A percentile compares a stretch with the other conserved stretches of the same genome.
These are phyloP conservation scores for Rhabdomys pumilio DNA, from an alignment of 2,797 vertebrate species.

Conservation along the genomic window DNA sequence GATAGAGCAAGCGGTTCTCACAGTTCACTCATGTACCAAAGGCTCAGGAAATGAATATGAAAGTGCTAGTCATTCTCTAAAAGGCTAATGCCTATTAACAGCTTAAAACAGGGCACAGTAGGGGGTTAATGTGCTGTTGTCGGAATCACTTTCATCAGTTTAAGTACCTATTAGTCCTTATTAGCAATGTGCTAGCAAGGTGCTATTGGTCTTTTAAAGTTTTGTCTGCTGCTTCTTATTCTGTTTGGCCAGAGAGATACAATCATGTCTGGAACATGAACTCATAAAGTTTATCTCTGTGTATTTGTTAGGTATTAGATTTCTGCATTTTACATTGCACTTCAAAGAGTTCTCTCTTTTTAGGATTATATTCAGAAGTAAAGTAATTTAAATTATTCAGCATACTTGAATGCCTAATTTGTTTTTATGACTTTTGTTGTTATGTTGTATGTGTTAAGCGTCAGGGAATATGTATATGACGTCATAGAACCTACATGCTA, in stretches of 20 bases:
- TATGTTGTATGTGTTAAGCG: neutral
- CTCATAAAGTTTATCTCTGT: slow-evolving; percentile 46
- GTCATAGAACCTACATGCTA: neutral
- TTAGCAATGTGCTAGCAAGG: slow-evolving; percentile 82
- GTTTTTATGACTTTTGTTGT: slow-evolving; percentile 50
- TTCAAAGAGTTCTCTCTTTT: slow-evolving; percentile 63
- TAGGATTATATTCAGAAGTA: slow-evolving; percentile 25
- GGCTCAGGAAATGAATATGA: slow-evolving; percentile 76
- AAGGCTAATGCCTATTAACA: slow-evolving; percentile 85
- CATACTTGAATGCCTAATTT: slow-evolving; percentile 1
- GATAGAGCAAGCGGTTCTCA: slow-evolving; percentile 38
- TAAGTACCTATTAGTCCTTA: slow-evolving; percentile 85
- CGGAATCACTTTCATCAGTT: slow-evolving; percentile 86
- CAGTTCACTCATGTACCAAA: slow-evolving; percentile 73
- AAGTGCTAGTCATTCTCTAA: slow-evolving; percentile 83
- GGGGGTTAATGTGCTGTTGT: slow-evolving; percentile 86
- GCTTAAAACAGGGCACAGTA: slow-evolving; percentile 80
- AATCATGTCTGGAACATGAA: slow-evolving; percentile 46
- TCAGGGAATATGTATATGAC: neutral
- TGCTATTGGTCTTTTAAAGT: slow-evolving; percentile 84
- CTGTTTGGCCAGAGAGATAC: slow-evolving; percentile 62
- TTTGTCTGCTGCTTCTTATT: slow-evolving; percentile 59
- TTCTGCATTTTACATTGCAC: slow-evolving; percentile 53
- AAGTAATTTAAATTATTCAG: neutral
- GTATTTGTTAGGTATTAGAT: slow-evolving; percentile 56